phyloP scores from a whole-genome alignment of 2,888 invertebrate genomes.

The Xylota sylvarum region DNA sequence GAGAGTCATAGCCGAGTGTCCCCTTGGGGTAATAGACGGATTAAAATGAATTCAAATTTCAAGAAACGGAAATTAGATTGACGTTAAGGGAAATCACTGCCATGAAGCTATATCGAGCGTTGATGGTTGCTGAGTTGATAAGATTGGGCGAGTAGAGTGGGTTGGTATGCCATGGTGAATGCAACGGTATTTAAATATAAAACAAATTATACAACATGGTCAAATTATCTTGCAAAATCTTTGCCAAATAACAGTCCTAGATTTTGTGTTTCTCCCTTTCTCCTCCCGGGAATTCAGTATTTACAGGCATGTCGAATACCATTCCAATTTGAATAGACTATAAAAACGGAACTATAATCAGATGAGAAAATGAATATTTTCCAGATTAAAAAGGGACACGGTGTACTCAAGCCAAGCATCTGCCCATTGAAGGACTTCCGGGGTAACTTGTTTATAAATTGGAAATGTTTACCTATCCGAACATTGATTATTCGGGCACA shows the following conservation, averaged over 20 bases:
- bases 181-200: slow-evolving; percentile 20
- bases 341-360: slow-evolving; percentile 46
- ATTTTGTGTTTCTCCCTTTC: neutral
- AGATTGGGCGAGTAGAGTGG: neutral
- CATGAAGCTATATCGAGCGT: slow-evolving; percentile 39
- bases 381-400: slow-evolving; percentile 12
- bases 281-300: slow-evolving; percentile 4
- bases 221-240: slow-evolving; percentile 55
- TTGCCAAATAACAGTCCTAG: slow-evolving; percentile 31
- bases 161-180: slow-evolving; percentile 6
- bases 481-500: slow-evolving; percentile 52
- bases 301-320: slow-evolving; percentile 1
- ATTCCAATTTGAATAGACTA: slow-evolving; percentile 40
- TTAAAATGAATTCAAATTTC: slow-evolving; percentile 76
- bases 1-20: slow-evolving; percentile 22
- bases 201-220: slow-evolving; percentile 43
- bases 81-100: slow-evolving; percentile 74
- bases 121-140: slow-evolving; percentile 37
- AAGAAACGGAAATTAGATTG: slow-evolving; percentile 76
- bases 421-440: slow-evolving; percentile 24
- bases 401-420: neutral
- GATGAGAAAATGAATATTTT: slow-evolving; percentile 38
- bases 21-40: slow-evolving; percentile 69
- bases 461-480: slow-evolving; percentile 38
- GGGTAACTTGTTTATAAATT: slow-evolving; percentile 53